Evolutionary conservation across 37 sponge, comb jelly and placozoan species (phyloP).

Genomic region (Sycon ciliatum): DNA sequence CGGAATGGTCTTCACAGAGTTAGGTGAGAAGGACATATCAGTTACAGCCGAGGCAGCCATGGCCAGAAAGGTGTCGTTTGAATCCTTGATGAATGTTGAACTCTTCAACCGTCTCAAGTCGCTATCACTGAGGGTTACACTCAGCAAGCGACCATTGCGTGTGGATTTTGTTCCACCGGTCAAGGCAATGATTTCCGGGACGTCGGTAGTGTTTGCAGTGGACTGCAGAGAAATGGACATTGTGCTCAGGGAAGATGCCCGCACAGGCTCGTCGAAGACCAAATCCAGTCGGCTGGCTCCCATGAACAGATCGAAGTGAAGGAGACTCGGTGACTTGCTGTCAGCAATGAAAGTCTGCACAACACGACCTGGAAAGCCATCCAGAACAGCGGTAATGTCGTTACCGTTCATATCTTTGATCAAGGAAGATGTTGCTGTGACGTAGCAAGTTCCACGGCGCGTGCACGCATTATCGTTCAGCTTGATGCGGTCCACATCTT

Average conservation of each 20-base stretch:
- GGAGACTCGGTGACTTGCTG: conserved; percentile 34
- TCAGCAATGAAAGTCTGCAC: conserved; percentile 42
- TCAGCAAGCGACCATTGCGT: conserved; percentile 28
- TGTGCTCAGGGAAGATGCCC: conserved; percentile 32
- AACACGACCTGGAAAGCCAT: conserved; percentile 32
- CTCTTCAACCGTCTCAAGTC: conserved; percentile 44
- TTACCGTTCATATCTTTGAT: conserved; percentile 26
- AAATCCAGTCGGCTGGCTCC: conserved; percentile 32
- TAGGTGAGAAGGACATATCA: conserved; percentile 61
- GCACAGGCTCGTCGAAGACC: conserved; percentile 69
- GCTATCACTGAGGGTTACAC: conserved; percentile 23
- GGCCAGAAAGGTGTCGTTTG: conserved; percentile 55
- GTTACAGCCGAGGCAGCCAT: conserved; percentile 27
- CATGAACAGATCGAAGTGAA: conserved; percentile 60
- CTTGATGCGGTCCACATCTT: conserved; percentile 59
- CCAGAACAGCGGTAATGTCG: neutral
- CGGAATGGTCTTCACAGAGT: conserved; percentile 35
- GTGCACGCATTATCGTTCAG: conserved; percentile 30
- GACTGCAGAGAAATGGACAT: conserved; percentile 49
- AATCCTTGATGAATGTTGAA: conserved; percentile 45
- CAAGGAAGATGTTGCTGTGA: neutral
- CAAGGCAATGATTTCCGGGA: conserved; percentile 26
- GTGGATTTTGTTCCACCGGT: conserved; percentile 12
- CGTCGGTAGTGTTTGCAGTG: conserved; percentile 18
- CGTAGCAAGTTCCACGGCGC: conserved; percentile 22